Evolutionary conservation across 2,797 vertebrate species (phyloP).

Genomic region (Potorous gilbertii): DNA sequence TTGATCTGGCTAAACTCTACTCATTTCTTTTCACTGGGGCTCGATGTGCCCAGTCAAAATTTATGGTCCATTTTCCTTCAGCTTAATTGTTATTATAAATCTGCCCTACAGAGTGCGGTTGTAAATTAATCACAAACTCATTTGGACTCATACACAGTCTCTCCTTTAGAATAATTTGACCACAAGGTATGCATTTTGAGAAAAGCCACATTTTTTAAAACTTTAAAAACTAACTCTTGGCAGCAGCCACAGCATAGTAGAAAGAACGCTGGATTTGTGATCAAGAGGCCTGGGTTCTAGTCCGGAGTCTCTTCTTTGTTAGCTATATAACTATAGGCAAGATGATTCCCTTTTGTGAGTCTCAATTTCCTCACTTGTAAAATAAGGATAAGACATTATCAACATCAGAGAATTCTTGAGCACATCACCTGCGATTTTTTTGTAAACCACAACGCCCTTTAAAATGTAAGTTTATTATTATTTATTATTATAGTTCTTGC

Average conservation of each 20-base stretch:
- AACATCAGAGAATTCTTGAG: not conserved
- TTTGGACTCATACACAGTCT: slow-evolving; percentile 44
- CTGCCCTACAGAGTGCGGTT: slow-evolving; percentile 57
- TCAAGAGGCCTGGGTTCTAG: not conserved
- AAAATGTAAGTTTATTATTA: not conserved
- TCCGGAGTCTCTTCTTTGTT: not conserved
- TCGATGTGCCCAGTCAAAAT: slow-evolving; percentile 61
- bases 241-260: not conserved
- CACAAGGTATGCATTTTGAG: slow-evolving; percentile 66
- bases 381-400: not conserved
- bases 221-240: slow-evolving; percentile 60
- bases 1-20: slow-evolving; percentile 46
- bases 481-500: not conserved
- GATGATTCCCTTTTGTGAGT: not conserved
- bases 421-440: not conserved
- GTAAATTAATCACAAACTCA: slow-evolving; percentile 72
- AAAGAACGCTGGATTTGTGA: not conserved
- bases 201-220: slow-evolving; percentile 61
- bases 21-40: slow-evolving; percentile 50
- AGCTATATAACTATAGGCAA: not conserved
- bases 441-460: not conserved
- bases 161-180: slow-evolving; percentile 57
- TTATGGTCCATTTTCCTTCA: slow-evolving; percentile 70
- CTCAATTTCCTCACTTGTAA: not conserved
- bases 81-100: slow-evolving; percentile 78